Evolutionary conservation across 2,113 vertebrate species (phyloP).

Genomic region (Sturnus vulgaris): DNA sequence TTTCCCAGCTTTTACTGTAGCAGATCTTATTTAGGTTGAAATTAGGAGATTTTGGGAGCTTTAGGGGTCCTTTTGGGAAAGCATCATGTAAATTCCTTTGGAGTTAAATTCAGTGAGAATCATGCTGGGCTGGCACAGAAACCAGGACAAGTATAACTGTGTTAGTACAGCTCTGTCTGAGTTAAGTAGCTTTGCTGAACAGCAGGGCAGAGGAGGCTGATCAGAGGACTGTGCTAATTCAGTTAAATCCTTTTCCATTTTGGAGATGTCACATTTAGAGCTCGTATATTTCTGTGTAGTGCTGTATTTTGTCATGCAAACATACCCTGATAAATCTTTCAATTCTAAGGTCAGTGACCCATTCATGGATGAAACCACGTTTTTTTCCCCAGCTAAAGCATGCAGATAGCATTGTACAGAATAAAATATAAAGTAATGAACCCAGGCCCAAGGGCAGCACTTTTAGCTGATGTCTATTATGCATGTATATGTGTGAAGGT

Average conservation of each 20-base stretch:
- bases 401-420: neutral
- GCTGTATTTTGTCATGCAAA: slow-evolving; percentile 50
- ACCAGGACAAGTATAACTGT: slow-evolving; percentile 25
- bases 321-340: slow-evolving; percentile 37
- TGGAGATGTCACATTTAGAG: slow-evolving; percentile 50
- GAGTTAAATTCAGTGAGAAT: slow-evolving; percentile 10
- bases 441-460: neutral
- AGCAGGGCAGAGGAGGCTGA: slow-evolving; percentile 56
- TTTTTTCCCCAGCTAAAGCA: neutral
- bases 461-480: slow-evolving; percentile 4
- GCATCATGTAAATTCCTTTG: slow-evolving; percentile 9
- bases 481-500: neutral
- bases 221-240: slow-evolving; percentile 62
- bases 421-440: slow-evolving; percentile 5
- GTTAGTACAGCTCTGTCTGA: slow-evolving; percentile 45
- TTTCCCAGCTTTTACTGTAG: neutral
- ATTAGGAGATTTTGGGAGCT: neutral
- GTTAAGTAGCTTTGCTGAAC: slow-evolving; percentile 60
- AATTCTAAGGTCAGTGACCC: slow-evolving; percentile 27
- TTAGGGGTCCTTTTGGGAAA: neutral
- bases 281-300: neutral
- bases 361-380: neutral
- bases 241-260: slow-evolving; percentile 62
- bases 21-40: neutral
- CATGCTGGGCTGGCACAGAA: slow-evolving; percentile 35